Conservation (phyloP, 2,797 vertebrate species). For the Enteromius argenteus region DNA sequence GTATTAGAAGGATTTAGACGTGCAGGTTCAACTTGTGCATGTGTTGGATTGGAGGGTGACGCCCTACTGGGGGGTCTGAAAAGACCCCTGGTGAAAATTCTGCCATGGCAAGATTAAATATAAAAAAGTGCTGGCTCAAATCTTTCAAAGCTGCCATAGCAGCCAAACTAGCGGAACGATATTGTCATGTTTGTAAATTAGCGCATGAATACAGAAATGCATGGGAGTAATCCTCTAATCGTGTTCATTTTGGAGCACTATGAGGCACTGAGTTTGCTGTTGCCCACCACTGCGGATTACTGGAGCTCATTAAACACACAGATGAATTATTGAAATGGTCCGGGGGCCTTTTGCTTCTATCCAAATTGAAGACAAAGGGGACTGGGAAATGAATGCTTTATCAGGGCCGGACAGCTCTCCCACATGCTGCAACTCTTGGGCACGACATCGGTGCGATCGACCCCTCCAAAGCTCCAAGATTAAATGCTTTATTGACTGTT, state of each 20-base stretch:
- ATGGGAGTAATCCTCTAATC: conserved; percentile 80
- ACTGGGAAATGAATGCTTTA: conserved; percentile 79
- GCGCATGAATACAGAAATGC: conserved; percentile 73
- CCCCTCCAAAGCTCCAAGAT: conserved; percentile 73
- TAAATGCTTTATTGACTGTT: conserved; percentile 85
- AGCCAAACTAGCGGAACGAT: conserved; percentile 65
- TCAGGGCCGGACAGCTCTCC: conserved; percentile 76
- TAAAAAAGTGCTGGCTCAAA: conserved; percentile 57
- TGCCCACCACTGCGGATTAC: conserved; percentile 75
- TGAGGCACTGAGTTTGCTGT: conserved; percentile 64
- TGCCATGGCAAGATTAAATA: conserved; percentile 43
- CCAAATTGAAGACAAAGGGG: conserved; percentile 79
- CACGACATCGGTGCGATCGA: conserved; percentile 74
- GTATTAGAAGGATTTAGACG: not conserved
- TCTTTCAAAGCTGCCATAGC: conserved; percentile 53
- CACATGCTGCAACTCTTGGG: conserved; percentile 73
- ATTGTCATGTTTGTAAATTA: conserved; percentile 75
- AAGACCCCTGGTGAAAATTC: conserved; percentile 43
- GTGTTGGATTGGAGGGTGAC: conserved; percentile 6
- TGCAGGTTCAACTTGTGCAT: not conserved
- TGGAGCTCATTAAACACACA: conserved; percentile 79
- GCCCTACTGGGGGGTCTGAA: conserved; percentile 36
- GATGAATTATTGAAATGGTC: conserved; percentile 81
- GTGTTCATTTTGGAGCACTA: conserved; percentile 71
- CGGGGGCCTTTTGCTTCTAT: conserved; percentile 76